Evolutionary conservation across 2,113 vertebrate genomes (phyloP).

Genomic region (Proteles cristata): DNA sequence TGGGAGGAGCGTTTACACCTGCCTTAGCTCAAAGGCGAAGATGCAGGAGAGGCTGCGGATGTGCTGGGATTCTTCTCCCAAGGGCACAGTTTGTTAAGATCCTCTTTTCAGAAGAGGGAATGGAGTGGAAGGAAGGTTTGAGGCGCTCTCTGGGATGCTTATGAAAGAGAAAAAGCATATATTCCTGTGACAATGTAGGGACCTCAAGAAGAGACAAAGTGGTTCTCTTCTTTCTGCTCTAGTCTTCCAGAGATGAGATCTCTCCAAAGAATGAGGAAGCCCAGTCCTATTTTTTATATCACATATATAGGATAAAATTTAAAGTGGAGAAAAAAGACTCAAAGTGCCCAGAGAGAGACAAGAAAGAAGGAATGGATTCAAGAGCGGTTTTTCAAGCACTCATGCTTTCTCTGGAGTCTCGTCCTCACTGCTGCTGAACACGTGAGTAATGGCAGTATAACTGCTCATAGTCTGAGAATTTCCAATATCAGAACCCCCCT

Average conservation of each 20-base stretch:
- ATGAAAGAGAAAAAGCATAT: background rate
- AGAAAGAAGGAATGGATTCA: background rate
- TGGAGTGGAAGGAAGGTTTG: background rate
- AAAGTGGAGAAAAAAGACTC: background rate
- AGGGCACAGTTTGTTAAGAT: accelerated
- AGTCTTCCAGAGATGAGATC: background rate
- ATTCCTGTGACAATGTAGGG: background rate
- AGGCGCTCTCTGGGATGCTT: background rate
- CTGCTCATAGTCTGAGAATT: background rate
- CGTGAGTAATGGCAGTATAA: background rate
- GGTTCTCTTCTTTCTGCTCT: background rate
- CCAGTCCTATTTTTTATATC: background rate
- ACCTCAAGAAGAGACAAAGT: background rate
- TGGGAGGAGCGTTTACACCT: background rate
- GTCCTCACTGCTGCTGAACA: constrained; percentile 3
- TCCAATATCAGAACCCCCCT: background rate
- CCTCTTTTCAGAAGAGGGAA: background rate
- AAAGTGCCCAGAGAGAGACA: background rate
- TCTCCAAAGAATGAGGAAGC: background rate
- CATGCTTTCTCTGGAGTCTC: background rate
- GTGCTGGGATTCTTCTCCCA: accelerated
- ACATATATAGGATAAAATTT: background rate
- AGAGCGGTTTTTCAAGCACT: background rate
- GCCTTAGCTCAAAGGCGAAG: background rate
- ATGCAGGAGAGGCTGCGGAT: accelerated